These are phyloP conservation scores for Sorex maritimensis DNA, from an alignment of 2,797 vertebrate genomes.

Conservation along the genomic window DNA sequence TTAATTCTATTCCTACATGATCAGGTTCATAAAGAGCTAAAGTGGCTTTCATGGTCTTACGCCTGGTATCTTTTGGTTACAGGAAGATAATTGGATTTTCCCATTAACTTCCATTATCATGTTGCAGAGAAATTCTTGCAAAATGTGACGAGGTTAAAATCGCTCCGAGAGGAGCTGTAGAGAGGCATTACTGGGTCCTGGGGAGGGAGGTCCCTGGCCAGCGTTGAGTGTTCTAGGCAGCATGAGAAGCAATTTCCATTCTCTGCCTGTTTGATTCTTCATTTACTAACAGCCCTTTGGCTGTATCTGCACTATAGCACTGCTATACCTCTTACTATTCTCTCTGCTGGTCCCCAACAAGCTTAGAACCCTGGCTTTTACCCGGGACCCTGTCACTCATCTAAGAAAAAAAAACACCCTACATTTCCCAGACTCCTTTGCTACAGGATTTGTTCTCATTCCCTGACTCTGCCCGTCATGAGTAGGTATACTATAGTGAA, in stretches of 20 bases:
- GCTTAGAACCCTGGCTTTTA: not conserved
- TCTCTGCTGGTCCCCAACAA: not conserved
- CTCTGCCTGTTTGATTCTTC: not conserved
- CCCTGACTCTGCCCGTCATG: not conserved
- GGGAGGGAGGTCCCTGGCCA: not conserved
- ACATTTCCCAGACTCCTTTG: not conserved
- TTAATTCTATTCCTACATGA: not conserved
- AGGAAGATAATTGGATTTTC: constrained; percentile 2
- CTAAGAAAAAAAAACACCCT: not conserved
- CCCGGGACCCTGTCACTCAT: not conserved
- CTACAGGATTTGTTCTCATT: not conserved
- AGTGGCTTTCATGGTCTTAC: not conserved
- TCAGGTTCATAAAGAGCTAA: not conserved
- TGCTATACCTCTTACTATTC: not conserved
- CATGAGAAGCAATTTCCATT: not conserved
- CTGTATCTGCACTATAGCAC: not conserved
- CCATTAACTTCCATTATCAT: constrained; percentile 3
- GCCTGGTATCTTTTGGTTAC: constrained; percentile 20
- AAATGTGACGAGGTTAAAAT: constrained; percentile 41
- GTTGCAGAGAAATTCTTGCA: not conserved
- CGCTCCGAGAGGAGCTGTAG: not conserved
- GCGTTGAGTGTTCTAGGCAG: not conserved
- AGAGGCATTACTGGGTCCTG: not conserved
- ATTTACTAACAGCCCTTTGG: not conserved
- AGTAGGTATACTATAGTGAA: not conserved